These are phyloP conservation scores for Drosophila willistoni DNA, from an alignment of 1,140 invertebrate species.

Conservation along the genomic window DNA sequence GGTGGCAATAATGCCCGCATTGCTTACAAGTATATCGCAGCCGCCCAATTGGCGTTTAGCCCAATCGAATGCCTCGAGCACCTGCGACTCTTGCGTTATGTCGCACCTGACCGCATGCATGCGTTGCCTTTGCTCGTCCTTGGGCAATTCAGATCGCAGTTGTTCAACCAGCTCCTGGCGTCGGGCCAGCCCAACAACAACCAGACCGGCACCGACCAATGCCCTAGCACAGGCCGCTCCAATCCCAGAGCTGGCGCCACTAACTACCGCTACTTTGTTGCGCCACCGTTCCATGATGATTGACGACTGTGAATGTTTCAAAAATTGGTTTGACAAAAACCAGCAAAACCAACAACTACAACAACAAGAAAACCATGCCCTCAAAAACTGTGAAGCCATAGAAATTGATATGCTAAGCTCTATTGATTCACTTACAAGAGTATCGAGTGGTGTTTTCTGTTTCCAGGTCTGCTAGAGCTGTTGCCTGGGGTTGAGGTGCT, in stretches of 20 bases:
- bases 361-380: not conserved
- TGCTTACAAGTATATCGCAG: conserved; percentile 89
- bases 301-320: conserved; percentile 19
- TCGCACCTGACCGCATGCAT: conserved; percentile 85
- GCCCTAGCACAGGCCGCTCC: conserved; percentile 83
- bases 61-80: conserved; percentile 87
- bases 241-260: conserved; percentile 85
- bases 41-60: conserved; percentile 86
- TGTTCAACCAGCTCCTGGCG: conserved; percentile 85
- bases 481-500: not conserved
- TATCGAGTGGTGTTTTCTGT: not conserved
- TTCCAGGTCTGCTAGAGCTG: not conserved
- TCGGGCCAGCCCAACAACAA: conserved; percentile 89
- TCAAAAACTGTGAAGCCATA: conserved; percentile 7
- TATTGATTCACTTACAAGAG: conserved; percentile 8
- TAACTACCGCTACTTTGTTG: conserved; percentile 79
- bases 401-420: conserved; percentile 12
- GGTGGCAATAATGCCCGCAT: conserved; percentile 87
- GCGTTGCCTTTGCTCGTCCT: conserved; percentile 64
- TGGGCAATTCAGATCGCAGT: conserved; percentile 49
- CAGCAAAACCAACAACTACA: not conserved
- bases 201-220: conserved; percentile 84
- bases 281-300: conserved; percentile 78
- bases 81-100: conserved; percentile 86
- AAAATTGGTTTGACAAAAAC: not conserved